Evolutionary conservation across 2,797 vertebrate species (phyloP).

Genomic region (Otolemur crassicaudatus): DNA sequence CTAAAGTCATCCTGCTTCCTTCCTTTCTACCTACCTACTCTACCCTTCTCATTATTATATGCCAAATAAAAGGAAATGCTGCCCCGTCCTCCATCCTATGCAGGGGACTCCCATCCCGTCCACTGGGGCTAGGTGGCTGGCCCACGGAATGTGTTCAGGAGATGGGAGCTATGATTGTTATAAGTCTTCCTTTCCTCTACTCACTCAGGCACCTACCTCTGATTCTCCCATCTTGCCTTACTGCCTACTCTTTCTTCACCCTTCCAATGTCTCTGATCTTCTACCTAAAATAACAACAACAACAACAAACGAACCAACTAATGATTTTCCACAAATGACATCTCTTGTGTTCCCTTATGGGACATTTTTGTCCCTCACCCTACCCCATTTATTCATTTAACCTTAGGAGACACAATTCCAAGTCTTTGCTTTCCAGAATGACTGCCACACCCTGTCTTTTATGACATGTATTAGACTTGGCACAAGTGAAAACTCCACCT

Average conservation of each 20-base stretch:
- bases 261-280: neutral
- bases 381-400: neutral
- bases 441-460: neutral
- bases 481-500: neutral
- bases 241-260: neutral
- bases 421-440: neutral
- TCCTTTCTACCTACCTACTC: neutral
- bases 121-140: neutral
- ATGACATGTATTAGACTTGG: neutral
- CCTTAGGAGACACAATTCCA: neutral
- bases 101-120: neutral
- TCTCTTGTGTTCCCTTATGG: neutral
- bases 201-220: neutral
- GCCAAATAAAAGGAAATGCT: neutral
- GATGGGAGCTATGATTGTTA: neutral
- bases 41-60: neutral
- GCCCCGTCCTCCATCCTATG: neutral
- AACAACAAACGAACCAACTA: neutral
- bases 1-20: neutral
- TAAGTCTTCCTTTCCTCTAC: neutral
- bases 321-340: neutral
- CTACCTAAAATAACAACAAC: neutral
- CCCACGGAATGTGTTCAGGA: neutral
- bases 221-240: neutral
- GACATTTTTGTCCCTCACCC: neutral